Conservation (phyloP, 35 echinoderm and acorn worm species). For the Lytechinus pictus region DNA sequence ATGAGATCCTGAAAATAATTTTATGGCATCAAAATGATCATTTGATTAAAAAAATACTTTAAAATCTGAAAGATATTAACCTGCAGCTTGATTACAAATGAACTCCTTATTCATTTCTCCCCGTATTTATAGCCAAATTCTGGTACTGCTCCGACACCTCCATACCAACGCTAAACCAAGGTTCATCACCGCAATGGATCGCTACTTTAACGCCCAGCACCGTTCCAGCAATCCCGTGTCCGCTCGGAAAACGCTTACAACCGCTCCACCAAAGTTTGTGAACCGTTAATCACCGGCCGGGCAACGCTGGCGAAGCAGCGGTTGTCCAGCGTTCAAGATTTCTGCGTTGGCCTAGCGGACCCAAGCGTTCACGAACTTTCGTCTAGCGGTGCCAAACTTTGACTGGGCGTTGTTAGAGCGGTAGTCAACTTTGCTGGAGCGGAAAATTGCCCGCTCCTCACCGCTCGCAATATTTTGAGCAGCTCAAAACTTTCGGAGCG, state of each 20-base stretch:
- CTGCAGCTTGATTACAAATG: too few species aligned
- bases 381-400: slow-evolving; percentile 38
- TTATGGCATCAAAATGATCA: too few species aligned
- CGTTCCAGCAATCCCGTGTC: slow-evolving; percentile 39
- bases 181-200: slow-evolving; percentile 43
- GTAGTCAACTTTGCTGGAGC: slow-evolving; percentile 31
- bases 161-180: slow-evolving; percentile 38
- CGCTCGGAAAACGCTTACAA: slow-evolving; percentile 39
- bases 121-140: too few species aligned
- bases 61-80: too few species aligned
- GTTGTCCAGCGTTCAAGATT: slow-evolving; percentile 38
- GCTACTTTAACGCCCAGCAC: too few species aligned
- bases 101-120: too few species aligned
- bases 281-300: slow-evolving; percentile 39
- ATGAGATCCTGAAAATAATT: too few species aligned
- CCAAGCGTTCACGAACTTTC: slow-evolving; percentile 30
- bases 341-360: slow-evolving; percentile 43
- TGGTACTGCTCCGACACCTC: slow-evolving; percentile 30
- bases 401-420: slow-evolving; percentile 36
- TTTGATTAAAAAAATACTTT: too few species aligned
- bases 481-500: slow-evolving; percentile 42
- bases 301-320: slow-evolving; percentile 37
- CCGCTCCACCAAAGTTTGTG: slow-evolving; percentile 43
- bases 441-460: slow-evolving; percentile 31
- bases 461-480: slow-evolving; percentile 44